These are phyloP conservation scores for Trichonephila clavata DNA, from an alignment of 1,140 invertebrate genomes.

Conservation along the genomic window DNA sequence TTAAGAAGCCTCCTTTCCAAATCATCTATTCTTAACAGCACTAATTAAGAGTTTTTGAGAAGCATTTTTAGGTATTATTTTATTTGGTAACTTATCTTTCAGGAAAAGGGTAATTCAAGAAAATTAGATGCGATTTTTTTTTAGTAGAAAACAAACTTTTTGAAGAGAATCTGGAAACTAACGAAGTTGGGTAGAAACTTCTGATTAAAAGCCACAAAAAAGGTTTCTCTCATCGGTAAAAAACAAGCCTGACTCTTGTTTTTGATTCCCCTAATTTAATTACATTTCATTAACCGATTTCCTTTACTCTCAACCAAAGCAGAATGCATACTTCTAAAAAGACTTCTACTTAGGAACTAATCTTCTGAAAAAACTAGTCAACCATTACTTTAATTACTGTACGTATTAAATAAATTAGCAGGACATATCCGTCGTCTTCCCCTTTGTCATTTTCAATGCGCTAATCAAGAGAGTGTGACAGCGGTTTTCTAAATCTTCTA, in stretches of 20 bases:
- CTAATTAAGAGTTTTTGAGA: too few relatives aligned
- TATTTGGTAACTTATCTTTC: too few relatives aligned
- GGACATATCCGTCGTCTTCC: not conserved
- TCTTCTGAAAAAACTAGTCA: not conserved
- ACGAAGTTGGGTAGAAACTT: not conserved
- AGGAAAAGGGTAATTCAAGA: too few relatives aligned
- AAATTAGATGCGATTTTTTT: too few relatives aligned
- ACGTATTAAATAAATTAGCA: constrained; percentile 29
- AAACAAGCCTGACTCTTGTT: not conserved
- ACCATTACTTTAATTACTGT: constrained; percentile 12
- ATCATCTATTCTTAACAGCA: too few relatives aligned
- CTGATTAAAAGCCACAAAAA: not conserved
- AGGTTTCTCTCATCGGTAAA: not conserved
- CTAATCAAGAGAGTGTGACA: not conserved
- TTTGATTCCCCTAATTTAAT: not conserved
- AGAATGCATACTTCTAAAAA: not conserved
- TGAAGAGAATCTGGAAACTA: not conserved
- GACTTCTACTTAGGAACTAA: constrained; percentile 1
- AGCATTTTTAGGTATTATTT: too few relatives aligned
- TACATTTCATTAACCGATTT: not conserved
- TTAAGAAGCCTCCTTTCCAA: too few relatives aligned
- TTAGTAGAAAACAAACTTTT: not conserved
- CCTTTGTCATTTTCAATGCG: not conserved
- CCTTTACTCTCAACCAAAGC: not conserved
- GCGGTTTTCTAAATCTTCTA: not conserved